A percentile compares a stretch with the other conserved stretches of the same genome.
Conservation (phyloP, 2,113 vertebrate genomes). For the Cephalopholis sonnerati region DNA sequence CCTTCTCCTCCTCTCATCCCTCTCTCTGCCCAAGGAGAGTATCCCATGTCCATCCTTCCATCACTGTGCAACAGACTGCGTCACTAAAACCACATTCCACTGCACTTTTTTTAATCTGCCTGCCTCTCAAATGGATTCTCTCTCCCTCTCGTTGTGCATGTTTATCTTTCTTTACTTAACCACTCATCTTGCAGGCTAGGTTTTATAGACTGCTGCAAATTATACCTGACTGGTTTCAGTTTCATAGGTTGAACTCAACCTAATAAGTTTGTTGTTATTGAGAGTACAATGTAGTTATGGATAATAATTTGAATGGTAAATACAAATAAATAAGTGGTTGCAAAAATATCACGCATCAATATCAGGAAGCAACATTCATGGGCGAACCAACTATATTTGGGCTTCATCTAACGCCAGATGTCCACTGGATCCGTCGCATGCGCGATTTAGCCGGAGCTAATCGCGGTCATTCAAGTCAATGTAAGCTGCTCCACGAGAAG, state of each 20-base stretch:
- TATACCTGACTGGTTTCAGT: background rate
- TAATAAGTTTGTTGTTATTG: no score
- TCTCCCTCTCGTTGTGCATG: background rate
- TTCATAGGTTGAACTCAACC: background rate
- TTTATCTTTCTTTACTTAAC: background rate
- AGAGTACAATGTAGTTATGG: no score
- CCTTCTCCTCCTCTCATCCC: constrained; percentile 35
- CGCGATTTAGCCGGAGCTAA: no score
- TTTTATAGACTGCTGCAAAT: background rate
- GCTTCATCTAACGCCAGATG: no score
- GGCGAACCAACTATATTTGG: no score
- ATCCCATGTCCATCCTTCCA: constrained; percentile 50
- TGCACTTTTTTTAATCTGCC: constrained; percentile 9
- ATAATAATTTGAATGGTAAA: no score
- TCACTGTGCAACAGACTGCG: constrained; percentile 55
- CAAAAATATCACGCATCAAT: no score
- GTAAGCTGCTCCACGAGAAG: no score
- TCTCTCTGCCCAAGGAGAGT: constrained; percentile 46
- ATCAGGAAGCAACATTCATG: no score
- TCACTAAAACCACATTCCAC: constrained; percentile 29
- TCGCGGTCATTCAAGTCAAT: no score
- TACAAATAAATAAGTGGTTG: no score
- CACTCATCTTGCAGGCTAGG: background rate
- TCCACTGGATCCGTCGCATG: no score
- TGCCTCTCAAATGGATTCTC: background rate